phyloP scores from a whole-genome alignment of 92 coral and sea anemone species.

The Siderastrea siderea region DNA sequence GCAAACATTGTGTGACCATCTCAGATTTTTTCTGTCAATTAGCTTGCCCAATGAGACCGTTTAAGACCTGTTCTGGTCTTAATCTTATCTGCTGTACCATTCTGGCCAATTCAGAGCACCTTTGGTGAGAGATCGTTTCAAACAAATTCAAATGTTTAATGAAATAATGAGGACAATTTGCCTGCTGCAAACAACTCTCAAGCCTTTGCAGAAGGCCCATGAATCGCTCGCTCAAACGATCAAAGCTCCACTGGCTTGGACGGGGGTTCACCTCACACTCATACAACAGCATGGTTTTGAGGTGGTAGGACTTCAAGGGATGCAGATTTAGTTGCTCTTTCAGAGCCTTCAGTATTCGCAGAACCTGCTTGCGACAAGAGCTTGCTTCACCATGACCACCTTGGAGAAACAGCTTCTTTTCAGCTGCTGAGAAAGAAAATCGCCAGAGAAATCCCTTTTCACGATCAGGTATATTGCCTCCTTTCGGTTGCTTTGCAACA shows the following conservation, averaged over 20 bases:
- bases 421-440: constrained; percentile 81
- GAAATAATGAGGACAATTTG: constrained; percentile 81
- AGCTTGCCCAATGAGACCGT: background rate
- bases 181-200: constrained; percentile 36
- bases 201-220: constrained; percentile 60
- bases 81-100: constrained; percentile 10
- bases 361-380: constrained; percentile 72
- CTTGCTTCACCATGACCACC: constrained; percentile 59
- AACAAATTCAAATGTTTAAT: constrained; percentile 72
- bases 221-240: constrained; percentile 60
- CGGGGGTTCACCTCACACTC: constrained; percentile 76
- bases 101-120: background rate
- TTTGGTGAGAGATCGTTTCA: constrained; percentile 30
- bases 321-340: constrained; percentile 53
- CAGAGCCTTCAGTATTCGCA: constrained; percentile 83
- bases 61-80: constrained; percentile 23
- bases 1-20: too few species aligned
- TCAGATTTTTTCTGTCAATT: background rate
- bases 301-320: constrained; percentile 83
- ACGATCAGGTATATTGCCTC: constrained; percentile 1
- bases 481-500: constrained; percentile 81
- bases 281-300: constrained; percentile 83
- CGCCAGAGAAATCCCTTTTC: constrained; percentile 70
- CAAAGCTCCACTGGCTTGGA: constrained; percentile 48
- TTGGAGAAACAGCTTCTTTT: constrained; percentile 66